phyloP scores from a whole-genome alignment of 2,797 vertebrate genomes.

The Philypnodon macrostomus region DNA sequence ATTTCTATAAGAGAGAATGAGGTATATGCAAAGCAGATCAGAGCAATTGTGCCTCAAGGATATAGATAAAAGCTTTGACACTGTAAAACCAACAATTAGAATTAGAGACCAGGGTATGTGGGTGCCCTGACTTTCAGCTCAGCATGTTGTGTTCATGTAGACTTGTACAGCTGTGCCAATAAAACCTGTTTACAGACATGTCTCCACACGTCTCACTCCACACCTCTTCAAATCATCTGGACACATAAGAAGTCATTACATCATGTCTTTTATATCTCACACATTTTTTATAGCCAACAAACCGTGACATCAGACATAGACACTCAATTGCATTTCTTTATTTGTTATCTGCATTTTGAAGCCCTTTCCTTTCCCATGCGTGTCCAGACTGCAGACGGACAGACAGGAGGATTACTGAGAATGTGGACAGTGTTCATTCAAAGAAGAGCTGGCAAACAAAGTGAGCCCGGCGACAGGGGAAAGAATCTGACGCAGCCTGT shows the following conservation, averaged over 20 bases:
- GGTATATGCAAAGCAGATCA: no score
- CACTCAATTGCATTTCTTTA: constrained; percentile 67
- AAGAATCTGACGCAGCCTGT: constrained; percentile 88
- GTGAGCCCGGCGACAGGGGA: constrained; percentile 76
- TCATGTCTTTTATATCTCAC: constrained; percentile 15
- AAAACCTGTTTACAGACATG: constrained; percentile 5
- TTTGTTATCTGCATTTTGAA: constrained; percentile 84
- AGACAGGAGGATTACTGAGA: constrained; percentile 89
- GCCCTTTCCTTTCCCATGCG: constrained; percentile 85
- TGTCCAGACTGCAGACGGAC: constrained; percentile 86
- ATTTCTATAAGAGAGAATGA: no score
- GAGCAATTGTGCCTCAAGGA: no score
- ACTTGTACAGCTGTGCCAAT: constrained; percentile 22
- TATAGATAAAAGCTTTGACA: no score
- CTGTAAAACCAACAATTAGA: no score
- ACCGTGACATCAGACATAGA: constrained; percentile 34
- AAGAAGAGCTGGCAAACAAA: constrained; percentile 87
- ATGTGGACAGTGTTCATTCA: constrained; percentile 86
- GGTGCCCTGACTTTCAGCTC: background rate
- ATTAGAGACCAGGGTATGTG: no score
- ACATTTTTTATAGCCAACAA: constrained; percentile 16
- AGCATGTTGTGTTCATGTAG: constrained; percentile 14
- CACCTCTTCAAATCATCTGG: constrained; percentile 20
- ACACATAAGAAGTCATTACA: constrained; percentile 24
- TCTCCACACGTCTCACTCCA: constrained; percentile 23